Evolutionary conservation across 1,140 invertebrate genomes (phyloP), one percentile per base, ranked within the genome.

Genomic region (Drosophila ficusphila): DNA sequence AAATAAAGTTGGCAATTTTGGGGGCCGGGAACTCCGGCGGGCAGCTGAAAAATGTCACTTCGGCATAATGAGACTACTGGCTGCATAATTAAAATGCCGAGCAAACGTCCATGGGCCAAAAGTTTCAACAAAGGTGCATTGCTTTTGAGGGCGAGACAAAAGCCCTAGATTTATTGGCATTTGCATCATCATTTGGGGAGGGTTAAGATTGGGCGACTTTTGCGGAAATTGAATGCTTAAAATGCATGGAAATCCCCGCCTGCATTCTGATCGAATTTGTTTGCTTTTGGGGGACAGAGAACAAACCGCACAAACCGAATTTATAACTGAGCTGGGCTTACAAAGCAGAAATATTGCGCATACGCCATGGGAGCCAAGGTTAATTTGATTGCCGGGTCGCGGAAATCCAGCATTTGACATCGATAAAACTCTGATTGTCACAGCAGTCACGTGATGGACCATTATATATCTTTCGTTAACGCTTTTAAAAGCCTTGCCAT

Each of bases 1-100:
- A 86, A 86, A 82, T 88, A 88, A 86, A 86, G 82, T 86, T 86
- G 25, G 77, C 79, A 65, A 46, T 71, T 70, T 19, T 29, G 51
- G 39, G 33, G 51, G 39, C 18, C 44, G 27, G 51, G 44, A 34
- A 57, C 54, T 47, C 39, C 25, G 18, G 7, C 25, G 18, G 41
- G 41, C 52, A 60, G 36, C 46, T 29, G 56, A 76, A 51, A 76
- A 85, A 85, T 79, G 79, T 85, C 79, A 79, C 76, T 79, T 60
- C 16, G 46, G 42, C 53, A 83, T 85, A 86, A 86, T 86, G 42
- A 72, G 82, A 73, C 74, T 53, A 19, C 47, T 39, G 60, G 27
- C 42, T 48, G 72, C 67, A 81, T 86, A 79, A 76, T 81, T 86
- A 79, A 86, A 73, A 57, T 38, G 39, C 42, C 41, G 41, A 36